Conservation (phyloP, 2,797 vertebrate genomes). For the Danio choprae region DNA sequence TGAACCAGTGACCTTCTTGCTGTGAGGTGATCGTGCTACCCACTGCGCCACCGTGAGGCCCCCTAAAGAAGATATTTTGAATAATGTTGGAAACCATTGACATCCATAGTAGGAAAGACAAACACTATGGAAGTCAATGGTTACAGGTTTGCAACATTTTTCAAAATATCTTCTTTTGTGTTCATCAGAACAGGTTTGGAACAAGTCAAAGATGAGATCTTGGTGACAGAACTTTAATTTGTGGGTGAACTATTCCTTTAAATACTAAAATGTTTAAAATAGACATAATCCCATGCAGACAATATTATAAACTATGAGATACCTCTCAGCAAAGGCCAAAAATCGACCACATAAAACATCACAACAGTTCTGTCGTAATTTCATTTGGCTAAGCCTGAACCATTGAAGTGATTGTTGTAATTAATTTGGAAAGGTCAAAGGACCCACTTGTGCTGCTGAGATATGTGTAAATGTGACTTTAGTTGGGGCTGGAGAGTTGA, state of each 20-base stretch:
- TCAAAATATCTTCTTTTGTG: too few relatives aligned
- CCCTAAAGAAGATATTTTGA: too few relatives aligned
- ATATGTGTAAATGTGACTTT: slow-evolving; percentile 56
- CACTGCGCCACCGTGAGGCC: too few relatives aligned
- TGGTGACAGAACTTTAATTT: background rate
- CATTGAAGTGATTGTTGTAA: slow-evolving; percentile 61
- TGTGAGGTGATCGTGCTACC: too few relatives aligned
- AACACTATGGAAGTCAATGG: too few relatives aligned
- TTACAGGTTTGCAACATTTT: too few relatives aligned
- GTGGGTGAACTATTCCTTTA: too few relatives aligned
- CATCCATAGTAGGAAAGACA: too few relatives aligned
- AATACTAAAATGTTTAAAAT: background rate
- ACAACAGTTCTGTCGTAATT: slow-evolving; percentile 56
- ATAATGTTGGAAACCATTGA: too few relatives aligned
- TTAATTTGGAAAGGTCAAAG: slow-evolving; percentile 63
- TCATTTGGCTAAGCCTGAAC: slow-evolving; percentile 56
- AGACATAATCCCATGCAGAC: background rate
- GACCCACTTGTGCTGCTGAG: slow-evolving; percentile 51
- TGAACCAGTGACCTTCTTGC: too few relatives aligned
- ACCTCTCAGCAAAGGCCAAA: slow-evolving; percentile 7
- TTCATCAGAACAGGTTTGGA: too few relatives aligned
- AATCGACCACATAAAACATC: slow-evolving; percentile 51
- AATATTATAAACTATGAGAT: background rate
- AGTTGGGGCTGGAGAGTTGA: slow-evolving; percentile 21
- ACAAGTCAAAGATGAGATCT: too few relatives aligned